Base-by-base conservation (phyloP, 2,113 vertebrate genomes). In the Hymenochirus boettgeri region DNA sequence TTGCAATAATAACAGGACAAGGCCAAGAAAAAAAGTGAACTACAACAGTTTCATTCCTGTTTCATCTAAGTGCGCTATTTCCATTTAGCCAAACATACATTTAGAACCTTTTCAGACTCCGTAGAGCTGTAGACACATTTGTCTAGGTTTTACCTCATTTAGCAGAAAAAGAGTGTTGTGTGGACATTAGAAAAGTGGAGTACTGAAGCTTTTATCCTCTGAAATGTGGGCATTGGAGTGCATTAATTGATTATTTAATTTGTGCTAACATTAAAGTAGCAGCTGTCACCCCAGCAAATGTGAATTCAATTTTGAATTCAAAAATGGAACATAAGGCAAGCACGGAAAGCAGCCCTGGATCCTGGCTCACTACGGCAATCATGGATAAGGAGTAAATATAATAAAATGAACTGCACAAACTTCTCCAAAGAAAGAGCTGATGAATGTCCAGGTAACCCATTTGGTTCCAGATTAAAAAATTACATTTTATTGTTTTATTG, bases 201-300 rank as follows among this genome's bases (percentile, higher is more conserved):
- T 23, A 4, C 2, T 35, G 31, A 9, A 9, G n/a, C 22, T 57
- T 51, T 50, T 35, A 51, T 39, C 58, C 12, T 21, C n/a, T 52
- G 24, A 51, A 46, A 67, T 65, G 63, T 67, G 47, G 64, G 12
- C 64, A 59, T 52, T 52, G 56, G 27, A 67, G 55, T 52, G 50
- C 39, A 67, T 52, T 59, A 59, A 67, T 52, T 47, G 51, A 67
- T 67, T 56, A 58, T 59, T 51, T 67, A 51, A 59, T 67, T 59
- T 59, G 45, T 39, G 64, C 46, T 67, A 59, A 67, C 46, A 59
- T 59, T 67, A 59, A 67, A 59, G 29, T 52, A 67, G 56, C 64
- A 67, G 53, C 63, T 65, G 63, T 65, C 63, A 65, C 54, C 48
- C 42, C 6, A 50, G 63, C 53, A 57, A 65, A 52, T 67, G 56